Base-by-base conservation (phyloP, 2,113 vertebrate genomes). In the Dasypus novemcinctus region DNA sequence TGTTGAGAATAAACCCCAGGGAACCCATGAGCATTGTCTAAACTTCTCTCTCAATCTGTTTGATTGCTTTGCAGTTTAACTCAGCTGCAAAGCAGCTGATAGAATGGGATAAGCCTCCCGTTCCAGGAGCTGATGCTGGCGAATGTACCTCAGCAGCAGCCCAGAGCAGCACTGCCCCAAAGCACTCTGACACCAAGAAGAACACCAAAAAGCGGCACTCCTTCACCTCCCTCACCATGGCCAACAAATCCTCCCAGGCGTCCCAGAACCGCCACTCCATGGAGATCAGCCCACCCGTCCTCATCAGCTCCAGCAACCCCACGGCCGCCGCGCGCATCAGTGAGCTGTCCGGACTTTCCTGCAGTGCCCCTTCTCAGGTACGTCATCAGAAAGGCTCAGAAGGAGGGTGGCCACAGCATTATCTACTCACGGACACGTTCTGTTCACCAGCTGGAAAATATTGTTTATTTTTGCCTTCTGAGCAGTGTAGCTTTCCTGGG, bases 131-230 rank as follows among this genome's bases (percentile, higher is more conserved):
- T 21, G 99, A 99, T 49, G 98, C 98, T 15, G 99, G 98, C 74
- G 99, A 99, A 98, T 99, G 99, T 83, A 97, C 98, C 83, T 99
- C 99, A 41, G 98, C 98, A 0, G 98, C 98, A 85, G 97, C 98
- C 94, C 99, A 99, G 95, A 98, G 97, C 98, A 99, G 98, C 29
- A 9, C 91, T 52, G 98, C 97, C 74, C 98, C 99, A 96, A 99
- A 99, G 98, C 98, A 98, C 88, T 96, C 97, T 0, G 99, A 99
- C 63, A 98, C 99, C 78, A 99, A 99, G 99, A 99, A 99, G 99
- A 99, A 99, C 98, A 99, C 99, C 98, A 99, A 99, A 98, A 99
- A 99, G 97, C 98, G 99, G 2, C 99, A 99, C 98, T 99, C 99
- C 79, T 99, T 99, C 98, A 99, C 99, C 75, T 99, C 99, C 36